A percentile compares a stretch with the other conserved stretches of the same genome.
phyloP scores from a whole-genome alignment of 2,797 vertebrate genomes.

The Luscinia luscinia region DNA sequence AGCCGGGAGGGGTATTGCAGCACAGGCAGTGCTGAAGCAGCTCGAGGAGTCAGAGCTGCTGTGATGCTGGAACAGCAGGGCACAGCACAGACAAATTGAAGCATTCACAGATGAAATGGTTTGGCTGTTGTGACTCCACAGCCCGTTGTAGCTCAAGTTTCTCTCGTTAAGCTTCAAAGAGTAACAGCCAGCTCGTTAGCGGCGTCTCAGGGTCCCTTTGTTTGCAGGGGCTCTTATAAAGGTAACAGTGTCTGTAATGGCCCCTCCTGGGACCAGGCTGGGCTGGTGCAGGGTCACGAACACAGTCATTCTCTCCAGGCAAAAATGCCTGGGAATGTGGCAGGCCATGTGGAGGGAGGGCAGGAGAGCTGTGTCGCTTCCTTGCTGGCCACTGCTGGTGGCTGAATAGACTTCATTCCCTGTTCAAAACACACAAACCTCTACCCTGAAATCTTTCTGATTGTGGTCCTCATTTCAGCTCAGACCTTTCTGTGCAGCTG shows the following conservation, averaged over 20 bases:
- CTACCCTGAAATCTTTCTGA: not conserved
- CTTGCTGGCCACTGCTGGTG: not conserved
- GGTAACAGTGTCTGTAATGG: accelerated
- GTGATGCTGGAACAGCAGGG: not conserved
- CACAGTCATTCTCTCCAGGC: accelerated
- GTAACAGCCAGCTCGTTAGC: not conserved
- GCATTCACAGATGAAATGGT: not conserved
- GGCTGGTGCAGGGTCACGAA: not conserved
- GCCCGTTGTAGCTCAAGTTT: not conserved
- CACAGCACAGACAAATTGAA: not conserved
- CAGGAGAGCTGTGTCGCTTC: not conserved
- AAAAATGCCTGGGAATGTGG: not conserved
- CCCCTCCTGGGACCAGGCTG: not conserved
- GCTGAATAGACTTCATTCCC: not conserved
- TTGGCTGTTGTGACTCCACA: not conserved
- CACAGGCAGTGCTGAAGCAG: not conserved
- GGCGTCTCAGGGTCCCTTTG: not conserved
- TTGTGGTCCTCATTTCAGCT: not conserved
- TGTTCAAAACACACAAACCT: not conserved
- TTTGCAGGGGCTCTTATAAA: not conserved
- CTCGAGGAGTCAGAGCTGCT: not conserved
- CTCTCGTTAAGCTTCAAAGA: not conserved
- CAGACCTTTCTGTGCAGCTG: not conserved
- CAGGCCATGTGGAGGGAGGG: not conserved
- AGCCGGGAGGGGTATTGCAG: not conserved